Conservation (phyloP, 2,888 invertebrate genomes). For the Petrophora chlorosata region DNA sequence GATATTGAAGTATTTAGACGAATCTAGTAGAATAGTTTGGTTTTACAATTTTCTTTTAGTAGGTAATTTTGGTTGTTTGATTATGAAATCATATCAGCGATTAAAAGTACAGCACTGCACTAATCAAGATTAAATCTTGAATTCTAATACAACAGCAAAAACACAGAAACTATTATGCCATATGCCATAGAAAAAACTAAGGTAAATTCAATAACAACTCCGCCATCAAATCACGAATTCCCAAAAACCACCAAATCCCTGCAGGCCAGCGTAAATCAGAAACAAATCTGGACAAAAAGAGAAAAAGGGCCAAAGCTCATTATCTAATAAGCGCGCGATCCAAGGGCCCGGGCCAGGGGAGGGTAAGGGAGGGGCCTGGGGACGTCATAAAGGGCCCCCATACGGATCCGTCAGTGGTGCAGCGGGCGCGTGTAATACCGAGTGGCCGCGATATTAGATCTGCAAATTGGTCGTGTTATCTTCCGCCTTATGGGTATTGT, state of each 20-base stretch:
- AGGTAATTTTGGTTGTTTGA: too few species aligned
- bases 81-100: too few species aligned
- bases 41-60: too few species aligned
- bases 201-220: constrained; percentile 31
- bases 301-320: constrained; percentile 39
- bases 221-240: constrained; percentile 12
- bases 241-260: constrained; percentile 22
- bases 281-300: constrained; percentile 38
- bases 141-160: background rate
- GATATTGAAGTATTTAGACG: background rate
- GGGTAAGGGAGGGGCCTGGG: constrained; percentile 28
- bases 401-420: constrained; percentile 56
- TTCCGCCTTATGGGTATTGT: constrained; percentile 52
- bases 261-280: constrained; percentile 26
- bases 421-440: constrained; percentile 57
- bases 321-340: constrained; percentile 47
- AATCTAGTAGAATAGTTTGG: too few species aligned
- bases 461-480: constrained; percentile 77
- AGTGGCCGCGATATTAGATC: constrained; percentile 71
- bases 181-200: constrained; percentile 25
- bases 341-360: constrained; percentile 15
- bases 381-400: constrained; percentile 58
- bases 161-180: constrained; percentile 24
- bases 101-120: too few species aligned
- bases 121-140: background rate